phyloP scores from a whole-genome alignment of 2,888 invertebrate genomes.

The Unio pictorum region DNA sequence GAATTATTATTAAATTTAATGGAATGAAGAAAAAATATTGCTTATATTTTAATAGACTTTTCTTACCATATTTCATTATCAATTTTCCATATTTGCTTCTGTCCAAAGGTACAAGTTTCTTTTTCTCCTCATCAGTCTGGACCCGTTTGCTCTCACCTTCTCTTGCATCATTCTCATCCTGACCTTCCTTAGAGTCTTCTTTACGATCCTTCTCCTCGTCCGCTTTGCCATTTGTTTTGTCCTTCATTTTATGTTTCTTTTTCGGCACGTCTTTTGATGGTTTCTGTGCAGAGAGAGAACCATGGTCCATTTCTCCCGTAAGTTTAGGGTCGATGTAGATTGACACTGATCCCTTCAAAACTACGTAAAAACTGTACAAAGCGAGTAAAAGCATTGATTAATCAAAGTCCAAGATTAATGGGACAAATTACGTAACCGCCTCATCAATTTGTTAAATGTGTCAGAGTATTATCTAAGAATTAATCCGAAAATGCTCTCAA shows the following conservation, averaged over 20 bases:
- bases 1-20: too few species aligned
- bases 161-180: conserved; percentile 7
- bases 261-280: conserved; percentile 13
- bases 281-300: conserved; percentile 6
- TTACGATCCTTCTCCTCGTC: conserved; percentile 3
- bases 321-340: conserved; percentile 64
- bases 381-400: not conserved
- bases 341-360: conserved; percentile 59
- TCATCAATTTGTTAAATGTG: too few species aligned
- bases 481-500: too few species aligned
- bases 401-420: not conserved
- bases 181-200: conserved; percentile 2
- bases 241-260: conserved; percentile 12
- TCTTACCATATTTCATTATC: conserved; percentile 59
- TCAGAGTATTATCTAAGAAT: too few species aligned
- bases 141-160: conserved; percentile 6
- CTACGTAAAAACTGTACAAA: conserved; percentile 62
- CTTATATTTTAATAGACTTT: not conserved
- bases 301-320: conserved; percentile 52
- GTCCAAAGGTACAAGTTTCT: conserved; percentile 35
- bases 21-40: not conserved
- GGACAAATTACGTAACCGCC: too few species aligned
- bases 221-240: conserved; percentile 10
- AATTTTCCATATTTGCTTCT: conserved; percentile 57
- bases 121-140: conserved; percentile 4